These are phyloP conservation scores for Drosophila greeni DNA, from an alignment of 2,888 invertebrate species.

Conservation along the genomic window DNA sequence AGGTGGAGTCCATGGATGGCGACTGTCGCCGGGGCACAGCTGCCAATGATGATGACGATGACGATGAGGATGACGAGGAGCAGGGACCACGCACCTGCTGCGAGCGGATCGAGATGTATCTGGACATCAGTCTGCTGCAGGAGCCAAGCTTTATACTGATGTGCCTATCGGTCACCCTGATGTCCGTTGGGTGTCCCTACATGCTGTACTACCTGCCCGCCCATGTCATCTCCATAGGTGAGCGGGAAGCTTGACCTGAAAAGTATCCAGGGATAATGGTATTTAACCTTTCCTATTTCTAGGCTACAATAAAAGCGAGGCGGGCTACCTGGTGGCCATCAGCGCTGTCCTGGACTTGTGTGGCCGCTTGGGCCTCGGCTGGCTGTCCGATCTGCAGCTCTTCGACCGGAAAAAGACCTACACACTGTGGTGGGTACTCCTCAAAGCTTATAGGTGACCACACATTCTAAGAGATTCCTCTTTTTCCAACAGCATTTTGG, in stretches of 20 bases:
- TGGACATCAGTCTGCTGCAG: conserved; percentile 84
- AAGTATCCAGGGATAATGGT: no score
- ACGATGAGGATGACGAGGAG: conserved; percentile 74
- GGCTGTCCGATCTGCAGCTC: conserved; percentile 85
- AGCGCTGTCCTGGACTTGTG: conserved; percentile 86
- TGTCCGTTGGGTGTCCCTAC: conserved; percentile 88
- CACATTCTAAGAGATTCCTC: neutral
- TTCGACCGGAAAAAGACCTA: conserved; percentile 86
- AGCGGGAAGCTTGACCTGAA: conserved; percentile 77
- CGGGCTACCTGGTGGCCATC: conserved; percentile 86
- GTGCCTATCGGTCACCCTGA: conserved; percentile 85
- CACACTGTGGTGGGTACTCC: conserved; percentile 82
- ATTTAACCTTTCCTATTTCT: neutral
- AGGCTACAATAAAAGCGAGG: conserved; percentile 79
- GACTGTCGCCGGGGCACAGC: conserved; percentile 28
- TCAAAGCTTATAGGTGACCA: neutral
- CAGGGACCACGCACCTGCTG: conserved; percentile 77
- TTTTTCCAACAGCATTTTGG: conserved; percentile 81
- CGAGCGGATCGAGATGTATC: conserved; percentile 80
- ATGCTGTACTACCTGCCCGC: conserved; percentile 87
- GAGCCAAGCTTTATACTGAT: conserved; percentile 86
- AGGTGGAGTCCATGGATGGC: conserved; percentile 47
- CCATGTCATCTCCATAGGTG: conserved; percentile 84
- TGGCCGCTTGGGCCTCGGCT: conserved; percentile 86
- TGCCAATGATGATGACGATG: conserved; percentile 41